Evolutionary conservation across 1,140 invertebrate species (phyloP), one percentile per base, ranked within the genome.

Genomic region (Hirudo medicinalis): DNA sequence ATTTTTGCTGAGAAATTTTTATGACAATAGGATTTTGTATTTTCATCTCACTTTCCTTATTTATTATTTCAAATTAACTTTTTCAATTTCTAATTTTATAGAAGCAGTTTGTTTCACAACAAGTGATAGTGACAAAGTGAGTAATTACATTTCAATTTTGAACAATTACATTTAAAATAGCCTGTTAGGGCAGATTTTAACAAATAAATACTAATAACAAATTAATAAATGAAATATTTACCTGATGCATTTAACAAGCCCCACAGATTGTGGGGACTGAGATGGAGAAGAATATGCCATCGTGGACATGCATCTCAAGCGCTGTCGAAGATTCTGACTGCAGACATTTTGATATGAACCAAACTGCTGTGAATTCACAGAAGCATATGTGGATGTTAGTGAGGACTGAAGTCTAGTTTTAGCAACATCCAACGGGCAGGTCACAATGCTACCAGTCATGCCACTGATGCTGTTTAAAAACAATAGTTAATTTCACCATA

Each of bases 391-490:
- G 17, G 69, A 27, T 71, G 71, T 54, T 32, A 69, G 70, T 71
- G 72, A 71, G 22, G 32, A 57, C 43, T 97, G 94, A 72, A 96
- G 85, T 67, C 94, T 86, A 6, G 94, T 97, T 83, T 97, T 97
- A 11, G 97, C 91, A 72, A 97, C 94, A 85, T 97, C 94, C 75
- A 97, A 82, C 2, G 94, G 94, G 83, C 94, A 97, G 75, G 94
- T 97, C 53, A 94, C 88, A 74, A 96, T 90, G 17, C 93, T 92
- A 72, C 93, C 94, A 60, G 90, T 88, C 36, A 92, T 96, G 53
- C 94, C 93, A 75, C 91, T 93, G 80, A 91, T 86, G 78, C 92
- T 95, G 49, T 32, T 13, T 19, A 27, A 63, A 63, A 49, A 49
- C 11, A 36, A 57, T 63, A 63, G 11, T 11, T 63, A 8, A 1